Conservation (phyloP, 2,797 vertebrate species). For the Sciurus carolinensis region DNA sequence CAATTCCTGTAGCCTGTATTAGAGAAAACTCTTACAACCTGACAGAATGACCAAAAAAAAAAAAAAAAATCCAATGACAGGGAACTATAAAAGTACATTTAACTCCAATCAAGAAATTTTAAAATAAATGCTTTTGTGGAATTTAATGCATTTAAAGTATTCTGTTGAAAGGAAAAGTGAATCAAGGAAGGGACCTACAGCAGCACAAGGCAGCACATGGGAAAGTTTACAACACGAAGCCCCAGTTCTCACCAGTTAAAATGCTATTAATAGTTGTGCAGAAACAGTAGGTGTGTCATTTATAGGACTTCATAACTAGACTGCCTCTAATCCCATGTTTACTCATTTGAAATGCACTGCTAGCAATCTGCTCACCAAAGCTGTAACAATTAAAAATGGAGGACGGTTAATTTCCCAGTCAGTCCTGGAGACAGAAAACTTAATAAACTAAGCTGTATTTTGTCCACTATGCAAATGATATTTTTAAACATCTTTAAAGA, state of each 20-base stretch:
- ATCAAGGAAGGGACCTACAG: background rate
- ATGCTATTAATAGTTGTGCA: conserved; percentile 6
- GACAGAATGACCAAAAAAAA: too few species aligned
- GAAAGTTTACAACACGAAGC: background rate
- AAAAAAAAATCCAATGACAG: background rate
- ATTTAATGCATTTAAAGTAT: background rate
- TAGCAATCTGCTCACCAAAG: conserved; percentile 69
- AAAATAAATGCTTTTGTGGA: background rate
- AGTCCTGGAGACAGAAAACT: conserved; percentile 34
- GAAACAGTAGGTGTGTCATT: conserved; percentile 29
- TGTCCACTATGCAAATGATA: background rate
- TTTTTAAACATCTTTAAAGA: conserved; percentile 59
- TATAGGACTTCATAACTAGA: conserved; percentile 54
- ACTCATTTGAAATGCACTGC: conserved; percentile 60
- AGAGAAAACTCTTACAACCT: conserved; percentile 44
- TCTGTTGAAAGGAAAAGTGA: conserved; percentile 20
- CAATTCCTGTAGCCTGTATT: conserved; percentile 10
- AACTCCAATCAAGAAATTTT: background rate
- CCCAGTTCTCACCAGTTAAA: conserved; percentile 49
- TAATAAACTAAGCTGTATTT: conserved; percentile 32
- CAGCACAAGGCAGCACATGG: background rate
- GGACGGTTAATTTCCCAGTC: conserved; percentile 51
- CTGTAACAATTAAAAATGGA: conserved; percentile 15
- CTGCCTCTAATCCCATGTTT: conserved; percentile 27
- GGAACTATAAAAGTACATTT: conserved; percentile 32